Percentiles rank a stretch among this genome's conserved stretches.
Evolutionary conservation across 1,140 invertebrate species (phyloP).

Genomic region (Limonius californicus): DNA sequence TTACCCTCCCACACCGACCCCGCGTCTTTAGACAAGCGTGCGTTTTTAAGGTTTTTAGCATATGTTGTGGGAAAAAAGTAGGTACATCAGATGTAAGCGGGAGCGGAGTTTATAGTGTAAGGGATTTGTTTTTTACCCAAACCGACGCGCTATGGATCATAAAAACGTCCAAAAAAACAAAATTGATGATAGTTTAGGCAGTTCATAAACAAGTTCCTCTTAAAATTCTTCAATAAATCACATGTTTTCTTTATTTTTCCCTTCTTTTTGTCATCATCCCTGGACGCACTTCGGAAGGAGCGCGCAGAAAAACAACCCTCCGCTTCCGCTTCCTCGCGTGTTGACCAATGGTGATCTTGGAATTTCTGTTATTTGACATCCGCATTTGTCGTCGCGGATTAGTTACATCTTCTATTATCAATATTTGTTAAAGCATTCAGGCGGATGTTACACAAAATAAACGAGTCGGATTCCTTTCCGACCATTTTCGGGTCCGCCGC

Average conservation of each 20-base stretch:
- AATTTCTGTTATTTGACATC: too few species aligned
- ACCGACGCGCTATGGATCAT: not conserved
- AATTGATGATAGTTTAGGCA: constrained; percentile 4
- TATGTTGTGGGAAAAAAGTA: not conserved
- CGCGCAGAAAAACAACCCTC: not conserved
- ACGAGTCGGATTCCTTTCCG: too few species aligned
- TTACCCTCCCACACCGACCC: too few species aligned
- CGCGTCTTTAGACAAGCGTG: not conserved
- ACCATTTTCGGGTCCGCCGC: too few species aligned
- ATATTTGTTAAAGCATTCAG: not conserved
- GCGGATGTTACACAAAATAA: too few species aligned
- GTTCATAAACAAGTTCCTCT: constrained; percentile 9
- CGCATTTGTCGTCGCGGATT: not conserved
- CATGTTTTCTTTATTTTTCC: constrained; percentile 7
- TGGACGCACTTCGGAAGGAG: constrained; percentile 1
- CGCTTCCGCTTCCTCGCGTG: not conserved
- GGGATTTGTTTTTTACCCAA: not conserved
- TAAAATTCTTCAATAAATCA: constrained; percentile 12
- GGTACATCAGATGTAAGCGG: not conserved
- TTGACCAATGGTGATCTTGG: not conserved
- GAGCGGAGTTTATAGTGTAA: not conserved
- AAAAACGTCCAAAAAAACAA: constrained; percentile 1
- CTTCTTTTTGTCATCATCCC: constrained; percentile 7
- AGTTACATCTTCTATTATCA: constrained; percentile 1
- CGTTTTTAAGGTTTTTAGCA: not conserved